Evolutionary conservation across 2,888 invertebrate genomes (phyloP).

Genomic region (Lasioglossum zephyrum): DNA sequence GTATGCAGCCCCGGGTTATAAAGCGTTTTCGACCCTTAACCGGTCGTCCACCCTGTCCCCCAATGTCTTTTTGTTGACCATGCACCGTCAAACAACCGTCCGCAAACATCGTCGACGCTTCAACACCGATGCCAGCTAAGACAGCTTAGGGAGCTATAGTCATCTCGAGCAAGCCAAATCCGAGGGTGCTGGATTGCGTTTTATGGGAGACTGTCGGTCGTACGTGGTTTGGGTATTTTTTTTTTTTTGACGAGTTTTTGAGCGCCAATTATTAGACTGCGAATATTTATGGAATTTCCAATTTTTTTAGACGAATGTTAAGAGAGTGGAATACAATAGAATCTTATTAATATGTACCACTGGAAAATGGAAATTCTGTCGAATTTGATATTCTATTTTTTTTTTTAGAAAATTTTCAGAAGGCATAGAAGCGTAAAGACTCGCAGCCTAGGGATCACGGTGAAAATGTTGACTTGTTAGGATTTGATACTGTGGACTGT

Average conservation of each 20-base stretch:
- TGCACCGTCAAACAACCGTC: constrained; percentile 20
- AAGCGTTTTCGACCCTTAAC: constrained; percentile 51
- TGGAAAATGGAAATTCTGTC: too few relatives aligned
- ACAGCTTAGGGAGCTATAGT: not conserved
- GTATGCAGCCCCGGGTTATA: constrained; percentile 45
- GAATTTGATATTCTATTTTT: too few relatives aligned
- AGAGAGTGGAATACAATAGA: too few relatives aligned
- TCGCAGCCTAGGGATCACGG: too few relatives aligned
- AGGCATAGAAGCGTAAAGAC: too few relatives aligned
- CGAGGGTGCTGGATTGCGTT: not conserved
- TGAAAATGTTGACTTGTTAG: too few relatives aligned
- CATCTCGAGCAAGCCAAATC: not conserved
- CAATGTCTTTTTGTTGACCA: constrained; percentile 12
- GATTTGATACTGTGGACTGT: not conserved
- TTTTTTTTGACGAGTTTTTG: not conserved
- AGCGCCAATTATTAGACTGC: not conserved
- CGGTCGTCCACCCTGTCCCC: constrained; percentile 46
- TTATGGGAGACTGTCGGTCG: not conserved
- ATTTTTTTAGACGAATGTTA: too few relatives aligned
- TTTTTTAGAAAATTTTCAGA: too few relatives aligned
- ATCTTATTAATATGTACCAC: too few relatives aligned
- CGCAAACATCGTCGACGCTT: not conserved
- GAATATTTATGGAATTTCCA: too few relatives aligned
- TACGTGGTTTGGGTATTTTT: not conserved
- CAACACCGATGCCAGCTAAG: not conserved